Conservation (phyloP, 2,113 vertebrate species). For the Canis aureus region DNA sequence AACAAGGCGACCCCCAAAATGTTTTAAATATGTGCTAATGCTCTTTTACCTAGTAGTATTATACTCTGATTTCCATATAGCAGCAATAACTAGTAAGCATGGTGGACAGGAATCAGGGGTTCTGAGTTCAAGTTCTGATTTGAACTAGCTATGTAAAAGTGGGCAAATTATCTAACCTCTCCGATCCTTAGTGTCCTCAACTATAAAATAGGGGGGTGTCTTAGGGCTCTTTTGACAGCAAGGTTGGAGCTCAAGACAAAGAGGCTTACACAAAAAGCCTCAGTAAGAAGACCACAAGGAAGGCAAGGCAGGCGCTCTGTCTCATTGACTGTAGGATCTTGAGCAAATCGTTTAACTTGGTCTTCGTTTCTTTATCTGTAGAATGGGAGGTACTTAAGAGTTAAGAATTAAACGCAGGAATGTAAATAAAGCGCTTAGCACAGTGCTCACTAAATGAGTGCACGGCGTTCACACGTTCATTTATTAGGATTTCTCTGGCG, state of each 20-base stretch:
- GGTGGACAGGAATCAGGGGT: neutral
- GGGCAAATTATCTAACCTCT: neutral
- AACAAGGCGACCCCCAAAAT: neutral
- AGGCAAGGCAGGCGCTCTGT: too few relatives aligned
- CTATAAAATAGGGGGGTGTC: neutral
- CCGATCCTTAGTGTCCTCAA: neutral
- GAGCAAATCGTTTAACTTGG: neutral
- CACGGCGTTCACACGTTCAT: fast-evolving
- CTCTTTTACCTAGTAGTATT: neutral
- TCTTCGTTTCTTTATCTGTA: neutral
- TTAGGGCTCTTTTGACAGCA: neutral
- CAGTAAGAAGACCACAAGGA: neutral
- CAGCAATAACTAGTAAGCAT: neutral
- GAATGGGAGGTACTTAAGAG: neutral
- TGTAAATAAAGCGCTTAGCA: neutral
- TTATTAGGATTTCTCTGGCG: neutral
- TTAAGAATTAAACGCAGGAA: neutral
- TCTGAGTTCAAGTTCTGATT: neutral
- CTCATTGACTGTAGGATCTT: neutral
- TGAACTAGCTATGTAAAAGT: neutral
- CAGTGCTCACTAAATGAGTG: neutral
- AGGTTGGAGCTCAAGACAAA: neutral
- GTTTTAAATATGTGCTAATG: neutral
- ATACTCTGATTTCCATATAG: neutral
- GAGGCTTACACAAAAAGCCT: neutral